Evolutionary conservation across 2,888 invertebrate species (phyloP).

Genomic region (Bhutanitis thaidina): DNA sequence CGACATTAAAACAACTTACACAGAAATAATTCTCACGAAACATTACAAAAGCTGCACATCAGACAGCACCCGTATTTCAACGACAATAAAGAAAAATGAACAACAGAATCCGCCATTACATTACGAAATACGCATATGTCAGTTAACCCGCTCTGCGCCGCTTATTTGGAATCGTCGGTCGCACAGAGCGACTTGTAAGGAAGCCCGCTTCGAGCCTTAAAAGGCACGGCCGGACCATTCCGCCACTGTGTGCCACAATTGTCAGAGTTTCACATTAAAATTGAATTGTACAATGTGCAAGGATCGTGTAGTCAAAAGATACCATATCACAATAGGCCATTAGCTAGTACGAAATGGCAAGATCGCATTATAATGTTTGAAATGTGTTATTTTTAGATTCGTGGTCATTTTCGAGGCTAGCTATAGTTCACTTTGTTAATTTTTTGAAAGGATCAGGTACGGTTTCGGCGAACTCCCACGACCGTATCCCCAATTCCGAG

Average conservation of each 20-base stretch:
- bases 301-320: conserved; percentile 13
- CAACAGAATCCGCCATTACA: conserved; percentile 27
- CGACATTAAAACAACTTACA: not conserved
- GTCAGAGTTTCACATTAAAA: conserved; percentile 48
- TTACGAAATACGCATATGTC: conserved; percentile 41
- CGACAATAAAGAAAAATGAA: conserved; percentile 26
- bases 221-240: conserved; percentile 42
- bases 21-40: not conserved
- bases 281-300: conserved; percentile 31
- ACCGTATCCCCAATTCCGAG: too few relatives aligned
- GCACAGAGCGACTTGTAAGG: conserved; percentile 42
- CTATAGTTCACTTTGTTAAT: too few relatives aligned
- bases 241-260: conserved; percentile 46
- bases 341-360: conserved; percentile 8
- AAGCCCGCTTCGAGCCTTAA: conserved; percentile 38
- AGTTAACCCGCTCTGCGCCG: conserved; percentile 46
- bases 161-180: conserved; percentile 54
- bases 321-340: conserved; percentile 16
- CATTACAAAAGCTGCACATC: not conserved
- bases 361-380: not conserved
- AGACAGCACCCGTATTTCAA: conserved; percentile 4
- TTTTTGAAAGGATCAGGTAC: too few relatives aligned
- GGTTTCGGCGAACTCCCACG: too few relatives aligned
- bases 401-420: not conserved
- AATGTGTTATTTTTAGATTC: conserved; percentile 1